These are phyloP conservation scores for Serripes groenlandicus DNA, from an alignment of 2,888 invertebrate species.

Conservation along the genomic window DNA sequence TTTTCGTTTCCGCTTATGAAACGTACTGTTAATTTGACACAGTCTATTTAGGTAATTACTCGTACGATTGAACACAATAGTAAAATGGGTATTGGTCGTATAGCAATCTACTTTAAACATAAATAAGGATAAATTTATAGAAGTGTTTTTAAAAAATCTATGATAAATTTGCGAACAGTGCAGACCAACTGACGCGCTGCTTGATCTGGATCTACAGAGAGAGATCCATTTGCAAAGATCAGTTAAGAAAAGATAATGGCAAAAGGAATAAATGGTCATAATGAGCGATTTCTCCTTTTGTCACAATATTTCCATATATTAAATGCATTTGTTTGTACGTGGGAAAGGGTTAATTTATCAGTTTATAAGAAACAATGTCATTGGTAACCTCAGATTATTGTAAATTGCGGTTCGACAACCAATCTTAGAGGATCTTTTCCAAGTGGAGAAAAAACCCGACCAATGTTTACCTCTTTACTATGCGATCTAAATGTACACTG, in stretches of 20 bases:
- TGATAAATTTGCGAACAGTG: not conserved
- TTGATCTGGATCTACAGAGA: not conserved
- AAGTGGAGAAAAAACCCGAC: not conserved
- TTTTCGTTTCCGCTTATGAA: too few species aligned
- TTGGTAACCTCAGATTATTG: not conserved
- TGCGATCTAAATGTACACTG: too few species aligned
- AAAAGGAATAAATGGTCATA: not conserved
- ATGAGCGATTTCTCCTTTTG: not conserved
- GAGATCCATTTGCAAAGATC: too few species aligned
- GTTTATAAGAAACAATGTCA: not conserved
- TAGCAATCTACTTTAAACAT: too few species aligned
- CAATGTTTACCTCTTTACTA: too few species aligned
- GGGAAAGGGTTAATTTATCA: not conserved
- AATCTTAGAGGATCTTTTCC: not conserved
- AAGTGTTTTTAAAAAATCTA: not conserved
- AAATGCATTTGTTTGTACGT: not conserved
- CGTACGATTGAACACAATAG: too few species aligned
- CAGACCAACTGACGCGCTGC: not conserved
- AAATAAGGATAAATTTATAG: too few species aligned
- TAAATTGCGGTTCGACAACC: not conserved
- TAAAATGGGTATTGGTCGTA: too few species aligned
- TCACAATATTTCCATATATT: not conserved
- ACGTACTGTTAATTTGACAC: too few species aligned
- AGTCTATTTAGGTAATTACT: too few species aligned
- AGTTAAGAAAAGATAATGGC: not conserved